Evolutionary conservation across 2,888 invertebrate genomes (phyloP), one percentile per base, ranked within the genome.

Genomic region (Hemistola chrysoprasaria): DNA sequence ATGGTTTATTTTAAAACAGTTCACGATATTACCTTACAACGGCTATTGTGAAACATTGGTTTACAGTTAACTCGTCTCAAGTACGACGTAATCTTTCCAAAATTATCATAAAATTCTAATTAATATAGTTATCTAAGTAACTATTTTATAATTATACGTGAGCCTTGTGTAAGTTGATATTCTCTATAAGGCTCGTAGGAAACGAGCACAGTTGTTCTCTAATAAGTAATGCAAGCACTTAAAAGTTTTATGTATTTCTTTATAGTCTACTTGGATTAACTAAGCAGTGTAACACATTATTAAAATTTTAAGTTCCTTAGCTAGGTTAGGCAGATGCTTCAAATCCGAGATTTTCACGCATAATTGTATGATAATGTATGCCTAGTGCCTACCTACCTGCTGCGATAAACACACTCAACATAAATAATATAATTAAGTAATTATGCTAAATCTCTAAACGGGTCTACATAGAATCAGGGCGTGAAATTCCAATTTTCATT

Each of bases 371-470:
- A 59, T 63, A 78, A 78, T 74, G 52, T 69, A 71, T 65, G 68
- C 69, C 58, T 55, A 58, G 71, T 65, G 68, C 69, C 58, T 55
- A 58, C 60, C 59, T 54, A 56, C 60, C 59, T 54, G 56, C 62
- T 54, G 59, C 50, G 59, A 65, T 73, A 71, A 76, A 71, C 66
- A 68, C 63, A 70, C 62, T 68, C 53, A 73, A 72, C 59, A 70
- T 69, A 66, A 73, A 68, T 71, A 73, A 68, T 71, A 71, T 65
- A 70, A 73, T 69, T 71, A 72, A 63, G 68, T 70, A 71, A 79
- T 78, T 80, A 81, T 81, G 76, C 69, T 67, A 78, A 80, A 78
- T 78, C 71, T 72, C 66, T 74, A 78, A 78, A 78, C 74, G 75
- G 74, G 65, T 71, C 62, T 60, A 63, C 59, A 60, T 71, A 71